These are phyloP conservation scores for Chelonus insularis DNA, from an alignment of 1,140 invertebrate genomes.

Conservation along the genomic window DNA sequence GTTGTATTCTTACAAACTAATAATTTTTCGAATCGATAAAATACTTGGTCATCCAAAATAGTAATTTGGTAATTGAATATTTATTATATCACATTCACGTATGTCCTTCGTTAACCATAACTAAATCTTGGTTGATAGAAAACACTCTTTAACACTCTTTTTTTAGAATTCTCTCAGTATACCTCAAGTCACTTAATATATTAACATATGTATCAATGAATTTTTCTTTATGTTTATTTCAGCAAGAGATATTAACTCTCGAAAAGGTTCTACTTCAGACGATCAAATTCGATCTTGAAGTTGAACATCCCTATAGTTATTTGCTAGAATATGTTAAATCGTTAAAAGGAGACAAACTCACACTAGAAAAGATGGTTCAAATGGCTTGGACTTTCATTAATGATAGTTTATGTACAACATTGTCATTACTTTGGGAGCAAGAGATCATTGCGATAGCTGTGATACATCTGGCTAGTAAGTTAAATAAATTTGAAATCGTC, in stretches of 20 bases:
- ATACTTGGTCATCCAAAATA: no score
- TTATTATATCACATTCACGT: no score
- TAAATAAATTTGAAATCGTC: constrained; percentile 92
- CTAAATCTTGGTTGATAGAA: no score
- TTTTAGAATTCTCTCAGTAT: no score
- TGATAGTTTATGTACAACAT: constrained; percentile 94
- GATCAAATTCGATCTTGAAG: constrained; percentile 98
- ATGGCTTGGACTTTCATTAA: constrained; percentile 99
- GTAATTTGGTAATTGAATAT: no score
- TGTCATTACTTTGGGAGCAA: constrained; percentile 98
- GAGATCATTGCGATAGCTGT: constrained; percentile 98
- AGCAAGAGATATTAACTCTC: constrained; percentile 96
- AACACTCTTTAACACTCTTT: no score
- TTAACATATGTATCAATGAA: no score
- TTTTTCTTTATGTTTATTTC: no score
- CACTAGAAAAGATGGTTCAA: constrained; percentile 96
- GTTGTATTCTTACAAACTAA: no score
- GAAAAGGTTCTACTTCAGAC: constrained; percentile 97
- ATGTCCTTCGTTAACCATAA: no score
- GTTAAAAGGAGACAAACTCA: constrained; percentile 90
- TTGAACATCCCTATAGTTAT: constrained; percentile 96
- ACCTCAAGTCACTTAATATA: no score
- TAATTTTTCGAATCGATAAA: no score
- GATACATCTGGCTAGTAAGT: constrained; percentile 94
- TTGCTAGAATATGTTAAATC: constrained; percentile 97